Base-by-base conservation (phyloP, 2,113 vertebrate genomes). In the Phalacrocorax carbo region DNA sequence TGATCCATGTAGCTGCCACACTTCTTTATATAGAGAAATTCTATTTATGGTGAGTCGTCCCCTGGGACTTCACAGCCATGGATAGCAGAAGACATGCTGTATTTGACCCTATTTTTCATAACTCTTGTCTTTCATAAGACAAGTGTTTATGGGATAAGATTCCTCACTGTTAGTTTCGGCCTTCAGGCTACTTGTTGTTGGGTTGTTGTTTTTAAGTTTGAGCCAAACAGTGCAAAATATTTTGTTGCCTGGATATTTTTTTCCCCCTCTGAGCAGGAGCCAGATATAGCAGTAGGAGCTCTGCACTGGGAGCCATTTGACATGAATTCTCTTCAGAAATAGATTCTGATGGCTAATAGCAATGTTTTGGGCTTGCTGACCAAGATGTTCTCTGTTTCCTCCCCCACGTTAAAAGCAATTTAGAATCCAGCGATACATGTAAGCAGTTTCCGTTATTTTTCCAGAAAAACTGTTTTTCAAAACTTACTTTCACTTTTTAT, bases 201-300 rank as follows among this genome's bases (percentile, higher is more conserved):
- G 16, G 8, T 21, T n/a, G 40, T 30, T 76, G 21, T n/a, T 95
- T 79, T 85, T 32, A 71, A 64, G 6, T 61, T 95, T 88, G 38
- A 96, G 62, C 62, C 75, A 86, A 96, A 92, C 58, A 82, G 13
- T 17, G 4, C 62, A 82, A 90, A 95, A 86, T 9, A 51, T 88
- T 94, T 93, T 86, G 93, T 94, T 94, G 93, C 91, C 72, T 95
- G 78, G 93, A 54, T 94, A 83, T 94, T 40, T 73, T 73, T 92
- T 87, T 69, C 17, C 22, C 9, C 7, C 48, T 71, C 83, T 34
- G 30, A 88, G 38, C 42, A 68, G 55, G 13, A 95, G 34, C n/a
- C 80, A 91, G 76, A 92, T 75, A 94, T 30, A 95, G 80, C 51
- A 91, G 55, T 16, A 54, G 18, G 34, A 52, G 18, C 40, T 69